Conservation (phyloP, 2,113 vertebrate genomes). For the Pelmatolapia mariae region DNA sequence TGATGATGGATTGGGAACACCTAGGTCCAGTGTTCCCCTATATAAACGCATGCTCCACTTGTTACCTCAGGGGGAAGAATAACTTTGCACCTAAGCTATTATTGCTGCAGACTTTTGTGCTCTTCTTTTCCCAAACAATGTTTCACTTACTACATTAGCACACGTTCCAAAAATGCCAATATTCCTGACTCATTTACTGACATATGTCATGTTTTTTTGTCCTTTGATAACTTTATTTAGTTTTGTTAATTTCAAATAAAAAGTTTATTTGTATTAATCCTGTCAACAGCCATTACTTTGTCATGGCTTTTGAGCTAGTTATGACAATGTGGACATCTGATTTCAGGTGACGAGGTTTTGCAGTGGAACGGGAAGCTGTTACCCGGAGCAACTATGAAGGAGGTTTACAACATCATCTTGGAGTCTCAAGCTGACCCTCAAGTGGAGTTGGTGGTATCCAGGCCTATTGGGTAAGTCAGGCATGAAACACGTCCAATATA, state of each 20-base stretch:
- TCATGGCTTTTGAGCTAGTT: background rate
- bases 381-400: conserved; percentile 97
- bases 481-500: background rate
- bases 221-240: background rate
- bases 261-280: background rate
- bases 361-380: conserved; percentile 98
- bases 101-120: background rate
- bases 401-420: conserved; percentile 99
- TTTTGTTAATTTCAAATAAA: background rate
- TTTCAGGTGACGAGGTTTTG: conserved; percentile 94
- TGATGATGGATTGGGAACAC: background rate
- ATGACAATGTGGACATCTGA: background rate
- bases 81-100: background rate
- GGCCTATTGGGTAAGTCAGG: conserved; percentile 93
- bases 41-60: background rate
- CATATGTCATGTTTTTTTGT: background rate
- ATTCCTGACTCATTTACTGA: background rate
- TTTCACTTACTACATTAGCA: background rate
- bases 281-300: background rate
- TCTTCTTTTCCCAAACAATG: background rate
- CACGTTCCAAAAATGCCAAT: background rate
- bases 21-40: background rate
- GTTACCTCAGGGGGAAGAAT: background rate
- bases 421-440: conserved; percentile 97
- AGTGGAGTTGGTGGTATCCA: conserved; percentile 98